phyloP scores from a whole-genome alignment of 2,797 vertebrate genomes.

The Peromyscus eremicus region DNA sequence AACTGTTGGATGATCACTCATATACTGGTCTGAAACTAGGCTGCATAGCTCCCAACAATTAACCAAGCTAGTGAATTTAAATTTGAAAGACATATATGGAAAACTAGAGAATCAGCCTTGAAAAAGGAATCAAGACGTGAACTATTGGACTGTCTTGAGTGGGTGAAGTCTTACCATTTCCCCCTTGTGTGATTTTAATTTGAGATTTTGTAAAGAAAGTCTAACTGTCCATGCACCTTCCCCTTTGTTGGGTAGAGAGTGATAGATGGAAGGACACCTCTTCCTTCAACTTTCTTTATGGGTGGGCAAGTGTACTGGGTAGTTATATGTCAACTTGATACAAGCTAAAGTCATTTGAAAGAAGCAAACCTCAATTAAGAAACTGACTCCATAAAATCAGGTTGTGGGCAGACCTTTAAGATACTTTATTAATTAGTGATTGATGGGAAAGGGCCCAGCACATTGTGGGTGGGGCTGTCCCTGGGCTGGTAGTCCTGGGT shows the following conservation, averaged over 20 bases:
- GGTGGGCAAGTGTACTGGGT: background rate
- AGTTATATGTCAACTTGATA: background rate
- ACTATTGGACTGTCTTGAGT: background rate
- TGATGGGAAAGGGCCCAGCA: too few relatives aligned
- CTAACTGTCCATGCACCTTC: background rate
- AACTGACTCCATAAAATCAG: background rate
- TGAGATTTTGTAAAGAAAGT: background rate
- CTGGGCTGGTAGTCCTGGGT: background rate
- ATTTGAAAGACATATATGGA: background rate
- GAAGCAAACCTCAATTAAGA: background rate
- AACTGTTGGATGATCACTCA: background rate
- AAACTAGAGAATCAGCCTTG: constrained; percentile 19
- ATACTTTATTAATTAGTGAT: background rate
- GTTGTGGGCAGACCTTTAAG: background rate
- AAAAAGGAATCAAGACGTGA: background rate
- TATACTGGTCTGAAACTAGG: background rate
- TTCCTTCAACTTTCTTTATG: background rate
- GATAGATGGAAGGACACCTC: background rate
- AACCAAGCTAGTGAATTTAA: constrained; percentile 45
- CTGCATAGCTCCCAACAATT: background rate
- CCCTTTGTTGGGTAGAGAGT: background rate
- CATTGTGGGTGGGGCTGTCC: background rate
- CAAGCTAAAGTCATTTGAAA: background rate
- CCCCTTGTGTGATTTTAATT: background rate
- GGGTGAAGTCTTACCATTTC: background rate